Percentiles rank a stretch among this genome's conserved stretches.
Evolutionary conservation across 1,140 invertebrate genomes (phyloP).

Genomic region (Glomeris maerens): DNA sequence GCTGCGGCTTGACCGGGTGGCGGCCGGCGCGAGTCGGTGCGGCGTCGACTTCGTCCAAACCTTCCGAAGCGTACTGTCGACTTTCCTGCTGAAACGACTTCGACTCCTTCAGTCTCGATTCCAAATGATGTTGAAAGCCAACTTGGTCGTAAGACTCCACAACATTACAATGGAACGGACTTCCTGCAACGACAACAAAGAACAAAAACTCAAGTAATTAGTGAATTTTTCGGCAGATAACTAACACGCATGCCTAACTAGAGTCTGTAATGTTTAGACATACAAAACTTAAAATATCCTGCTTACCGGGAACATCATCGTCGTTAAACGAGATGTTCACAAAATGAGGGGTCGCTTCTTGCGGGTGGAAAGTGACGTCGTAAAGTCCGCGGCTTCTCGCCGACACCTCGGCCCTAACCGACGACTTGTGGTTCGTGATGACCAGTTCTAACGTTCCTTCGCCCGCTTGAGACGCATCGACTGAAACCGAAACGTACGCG

Average conservation of each 20-base stretch:
- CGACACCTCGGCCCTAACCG: conserved; percentile 47
- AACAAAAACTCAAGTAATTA: not conserved
- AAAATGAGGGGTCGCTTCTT: conserved; percentile 73
- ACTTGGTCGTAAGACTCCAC: conserved; percentile 19
- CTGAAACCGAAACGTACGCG: conserved; percentile 40
- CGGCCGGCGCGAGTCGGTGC: conserved; percentile 14
- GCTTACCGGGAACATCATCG: conserved; percentile 60
- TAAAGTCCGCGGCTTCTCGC: conserved; percentile 81
- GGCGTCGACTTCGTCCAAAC: not conserved
- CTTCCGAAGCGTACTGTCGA: not conserved
- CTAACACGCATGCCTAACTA: no score
- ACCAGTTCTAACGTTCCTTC: conserved; percentile 90
- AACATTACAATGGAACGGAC: conserved; percentile 63
- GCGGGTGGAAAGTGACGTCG: conserved; percentile 91
- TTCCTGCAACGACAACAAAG: conserved; percentile 40
- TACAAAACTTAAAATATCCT: not conserved
- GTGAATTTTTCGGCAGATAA: no score
- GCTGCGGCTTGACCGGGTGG: no score
- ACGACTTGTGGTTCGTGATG: conserved; percentile 72
- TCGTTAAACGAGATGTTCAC: conserved; percentile 96
- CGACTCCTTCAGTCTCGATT: not conserved
- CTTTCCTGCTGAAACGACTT: not conserved
- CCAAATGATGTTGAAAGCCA: not conserved
- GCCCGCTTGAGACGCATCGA: conserved; percentile 88
- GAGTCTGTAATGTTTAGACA: not conserved